A percentile compares a stretch with the other conserved stretches of the same genome.
phyloP scores from a whole-genome alignment of 2,797 vertebrate species.

The Sebastes taczanowskii region DNA sequence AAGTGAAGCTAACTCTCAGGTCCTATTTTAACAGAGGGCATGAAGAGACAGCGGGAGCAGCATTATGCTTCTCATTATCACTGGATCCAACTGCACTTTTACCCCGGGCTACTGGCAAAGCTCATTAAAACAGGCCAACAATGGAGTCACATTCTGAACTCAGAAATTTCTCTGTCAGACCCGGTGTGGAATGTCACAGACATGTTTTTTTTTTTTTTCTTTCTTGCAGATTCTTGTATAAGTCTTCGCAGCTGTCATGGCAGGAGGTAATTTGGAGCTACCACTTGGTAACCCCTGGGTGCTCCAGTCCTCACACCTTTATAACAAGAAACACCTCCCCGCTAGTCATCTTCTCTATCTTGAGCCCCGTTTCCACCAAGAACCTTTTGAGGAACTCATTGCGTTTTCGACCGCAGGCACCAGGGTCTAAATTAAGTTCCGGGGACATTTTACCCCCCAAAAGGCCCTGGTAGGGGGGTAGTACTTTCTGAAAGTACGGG shows the following conservation, averaged over 20 bases:
- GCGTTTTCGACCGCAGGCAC: too few relatives aligned
- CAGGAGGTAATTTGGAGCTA: not conserved
- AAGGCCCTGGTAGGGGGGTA: too few relatives aligned
- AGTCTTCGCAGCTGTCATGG: not conserved
- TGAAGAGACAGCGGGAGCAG: conserved; percentile 37
- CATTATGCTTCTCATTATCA: conserved; percentile 61
- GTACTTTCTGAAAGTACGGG: too few relatives aligned
- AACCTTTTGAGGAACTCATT: too few relatives aligned
- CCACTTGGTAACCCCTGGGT: not conserved
- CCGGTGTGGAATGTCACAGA: conserved; percentile 10
- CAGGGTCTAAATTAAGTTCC: too few relatives aligned
- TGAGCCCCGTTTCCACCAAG: too few relatives aligned
- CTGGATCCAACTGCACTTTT: conserved; percentile 53
- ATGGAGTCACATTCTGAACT: conserved; percentile 42
- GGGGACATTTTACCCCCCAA: too few relatives aligned
- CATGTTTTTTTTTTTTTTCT: not conserved
- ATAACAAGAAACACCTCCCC: not conserved
- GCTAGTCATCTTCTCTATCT: not conserved
- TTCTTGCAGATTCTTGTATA: not conserved
- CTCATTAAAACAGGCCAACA: conserved; percentile 68
- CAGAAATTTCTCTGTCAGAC: conserved; percentile 22
- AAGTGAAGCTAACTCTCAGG: conserved; percentile 20
- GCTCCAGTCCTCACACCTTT: not conserved
- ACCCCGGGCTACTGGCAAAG: conserved; percentile 48
- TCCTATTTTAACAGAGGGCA: conserved; percentile 25